Evolutionary conservation across 2,888 invertebrate genomes (phyloP).

Genomic region (Tryphoninae sp.): DNA sequence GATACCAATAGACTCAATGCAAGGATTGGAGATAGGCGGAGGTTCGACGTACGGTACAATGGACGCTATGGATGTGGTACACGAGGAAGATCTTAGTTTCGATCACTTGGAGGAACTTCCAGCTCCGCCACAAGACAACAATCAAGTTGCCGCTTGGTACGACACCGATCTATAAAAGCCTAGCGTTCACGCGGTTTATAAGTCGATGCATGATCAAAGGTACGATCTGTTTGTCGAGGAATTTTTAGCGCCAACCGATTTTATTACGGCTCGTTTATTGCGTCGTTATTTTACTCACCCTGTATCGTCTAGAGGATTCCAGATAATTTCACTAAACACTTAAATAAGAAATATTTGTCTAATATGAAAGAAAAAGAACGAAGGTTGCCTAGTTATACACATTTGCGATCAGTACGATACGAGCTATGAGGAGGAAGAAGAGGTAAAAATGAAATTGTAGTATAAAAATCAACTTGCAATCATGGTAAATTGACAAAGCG

Average conservation of each 20-base stretch:
- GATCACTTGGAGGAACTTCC: constrained; percentile 90
- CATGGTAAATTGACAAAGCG: constrained; percentile 29
- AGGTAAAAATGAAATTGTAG: constrained; percentile 4
- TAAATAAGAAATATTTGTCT: constrained; percentile 9
- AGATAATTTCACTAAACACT: constrained; percentile 56
- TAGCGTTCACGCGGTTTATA: constrained; percentile 52
- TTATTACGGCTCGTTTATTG: constrained; percentile 63
- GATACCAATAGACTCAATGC: constrained; percentile 98
- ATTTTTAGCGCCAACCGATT: constrained; percentile 56
- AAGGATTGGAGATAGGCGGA: constrained; percentile 95
- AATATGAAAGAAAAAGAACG: constrained; percentile 7
- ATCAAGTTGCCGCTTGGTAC: constrained; percentile 97
- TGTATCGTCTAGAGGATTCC: constrained; percentile 59
- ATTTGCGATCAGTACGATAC: constrained; percentile 37
- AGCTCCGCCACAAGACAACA: constrained; percentile 93
- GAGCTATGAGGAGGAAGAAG: constrained; percentile 24
- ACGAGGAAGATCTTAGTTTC: constrained; percentile 89
- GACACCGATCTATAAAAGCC: constrained; percentile 93
- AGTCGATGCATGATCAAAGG: constrained; percentile 13
- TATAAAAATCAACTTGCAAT: constrained; percentile 26
- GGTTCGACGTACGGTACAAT: constrained; percentile 90
- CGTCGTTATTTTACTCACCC: constrained; percentile 67
- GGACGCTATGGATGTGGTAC: constrained; percentile 93
- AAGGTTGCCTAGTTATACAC: constrained; percentile 41
- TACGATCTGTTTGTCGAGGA: constrained; percentile 20